phyloP scores from a whole-genome alignment of 2,797 vertebrate species.

The Lepilemur ruficaudatus region DNA sequence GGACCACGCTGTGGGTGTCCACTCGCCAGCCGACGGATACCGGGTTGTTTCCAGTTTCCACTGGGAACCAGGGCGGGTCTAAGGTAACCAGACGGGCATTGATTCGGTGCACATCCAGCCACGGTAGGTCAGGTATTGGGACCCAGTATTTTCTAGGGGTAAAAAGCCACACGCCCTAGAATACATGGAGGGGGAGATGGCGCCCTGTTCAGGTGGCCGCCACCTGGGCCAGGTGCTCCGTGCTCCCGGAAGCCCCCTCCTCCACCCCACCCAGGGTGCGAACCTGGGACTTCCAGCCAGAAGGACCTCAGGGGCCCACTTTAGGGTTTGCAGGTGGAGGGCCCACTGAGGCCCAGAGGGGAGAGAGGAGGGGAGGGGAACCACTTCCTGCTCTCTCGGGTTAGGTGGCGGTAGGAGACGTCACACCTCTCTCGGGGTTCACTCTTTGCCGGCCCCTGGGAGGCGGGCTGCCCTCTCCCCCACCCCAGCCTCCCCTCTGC shows the following conservation, averaged over 20 bases:
- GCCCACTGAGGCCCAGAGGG: neutral
- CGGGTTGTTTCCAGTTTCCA: neutral
- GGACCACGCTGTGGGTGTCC: too few relatives aligned
- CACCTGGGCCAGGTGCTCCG: neutral
- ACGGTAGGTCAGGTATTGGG: neutral
- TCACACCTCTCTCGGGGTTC: neutral
- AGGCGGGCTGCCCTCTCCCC: neutral
- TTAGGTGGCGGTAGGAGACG: neutral
- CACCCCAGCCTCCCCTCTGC: neutral
- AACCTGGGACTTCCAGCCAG: neutral
- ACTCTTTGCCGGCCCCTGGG: neutral
- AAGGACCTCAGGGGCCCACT: neutral
- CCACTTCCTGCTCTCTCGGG: neutral
- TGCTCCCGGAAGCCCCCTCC: neutral
- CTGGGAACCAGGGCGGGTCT: neutral
- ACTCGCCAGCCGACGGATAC: rapidly evolving
- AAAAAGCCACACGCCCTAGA: neutral
- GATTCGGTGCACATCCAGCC: neutral
- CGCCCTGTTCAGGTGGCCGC: neutral
- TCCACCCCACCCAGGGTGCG: neutral
- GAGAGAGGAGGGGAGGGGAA: neutral
- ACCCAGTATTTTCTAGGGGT: neutral
- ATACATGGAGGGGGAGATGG: neutral
- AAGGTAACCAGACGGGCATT: neutral
- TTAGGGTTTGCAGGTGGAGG: neutral